A percentile compares a stretch with the other conserved stretches of the same genome.
Evolutionary conservation across 2,888 invertebrate species (phyloP).

Genomic region (Drosophila neotestacea): DNA sequence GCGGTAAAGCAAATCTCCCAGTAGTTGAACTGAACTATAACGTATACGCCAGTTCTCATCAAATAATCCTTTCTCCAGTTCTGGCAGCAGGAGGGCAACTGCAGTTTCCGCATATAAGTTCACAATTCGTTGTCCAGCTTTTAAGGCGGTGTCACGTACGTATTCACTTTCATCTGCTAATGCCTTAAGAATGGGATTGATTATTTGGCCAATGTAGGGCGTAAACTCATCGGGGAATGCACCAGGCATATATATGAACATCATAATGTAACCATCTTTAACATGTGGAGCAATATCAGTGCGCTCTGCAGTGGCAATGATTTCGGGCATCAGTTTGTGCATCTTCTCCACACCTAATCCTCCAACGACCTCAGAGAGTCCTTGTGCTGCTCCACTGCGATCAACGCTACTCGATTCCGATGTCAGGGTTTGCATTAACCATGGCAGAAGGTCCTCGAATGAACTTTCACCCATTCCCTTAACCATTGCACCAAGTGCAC

Average conservation of each 20-base stretch:
- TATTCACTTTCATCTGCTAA: constrained; percentile 99
- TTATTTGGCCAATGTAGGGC: constrained; percentile 97
- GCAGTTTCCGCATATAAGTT: constrained; percentile 98
- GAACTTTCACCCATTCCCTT: constrained; percentile 98
- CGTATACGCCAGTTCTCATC: constrained; percentile 99
- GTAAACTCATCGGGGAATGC: constrained; percentile 98
- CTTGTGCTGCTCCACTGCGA: constrained; percentile 97
- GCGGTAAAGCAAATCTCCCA: constrained; percentile 97
- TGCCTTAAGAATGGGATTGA: constrained; percentile 98
- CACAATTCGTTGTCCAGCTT: constrained; percentile 98
- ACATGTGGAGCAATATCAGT: constrained; percentile 98
- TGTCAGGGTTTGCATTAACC: constrained; percentile 99
- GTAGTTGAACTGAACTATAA: constrained; percentile 96
- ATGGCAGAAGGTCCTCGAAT: constrained; percentile 98
- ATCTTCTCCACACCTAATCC: constrained; percentile 97
- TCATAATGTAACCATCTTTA: constrained; percentile 99
- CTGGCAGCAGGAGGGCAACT: constrained; percentile 95
- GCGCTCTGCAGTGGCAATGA: constrained; percentile 96
- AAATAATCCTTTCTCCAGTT: constrained; percentile 96
- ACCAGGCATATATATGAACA: constrained; percentile 99
- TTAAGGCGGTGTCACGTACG: constrained; percentile 98
- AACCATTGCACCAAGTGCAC: constrained; percentile 99
- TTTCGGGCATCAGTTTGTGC: constrained; percentile 98
- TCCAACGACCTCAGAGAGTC: constrained; percentile 98
- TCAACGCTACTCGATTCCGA: constrained; percentile 98